phyloP scores from a whole-genome alignment of 2,888 invertebrate genomes.

The Dilophus febrilis region DNA sequence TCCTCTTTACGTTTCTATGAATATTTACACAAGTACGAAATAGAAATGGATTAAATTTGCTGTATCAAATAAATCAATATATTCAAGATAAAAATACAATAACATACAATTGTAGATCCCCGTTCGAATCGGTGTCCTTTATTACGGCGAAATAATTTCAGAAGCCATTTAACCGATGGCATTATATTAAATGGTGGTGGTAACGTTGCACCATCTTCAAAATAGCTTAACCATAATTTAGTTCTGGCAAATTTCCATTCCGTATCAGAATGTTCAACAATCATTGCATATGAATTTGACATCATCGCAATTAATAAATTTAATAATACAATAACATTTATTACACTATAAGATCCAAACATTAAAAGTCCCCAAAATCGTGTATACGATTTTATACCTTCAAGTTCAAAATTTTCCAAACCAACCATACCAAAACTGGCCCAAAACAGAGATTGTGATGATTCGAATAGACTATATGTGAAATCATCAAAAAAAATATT shows the following conservation, averaged over 20 bases:
- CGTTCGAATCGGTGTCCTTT: conserved; percentile 29
- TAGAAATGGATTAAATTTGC: no score
- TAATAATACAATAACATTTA: conserved; percentile 83
- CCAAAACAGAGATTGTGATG: conserved; percentile 91
- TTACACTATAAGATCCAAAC: conserved; percentile 91
- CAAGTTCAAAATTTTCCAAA: conserved; percentile 70
- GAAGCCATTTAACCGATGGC: conserved; percentile 67
- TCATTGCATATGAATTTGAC: conserved; percentile 89
- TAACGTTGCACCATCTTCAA: conserved; percentile 77
- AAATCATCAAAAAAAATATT: no score
- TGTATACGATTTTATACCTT: conserved; percentile 76
- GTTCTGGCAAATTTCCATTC: conserved; percentile 96
- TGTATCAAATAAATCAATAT: background rate
- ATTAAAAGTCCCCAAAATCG: conserved; percentile 90
- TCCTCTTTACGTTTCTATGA: conserved; percentile 40
- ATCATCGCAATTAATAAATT: conserved; percentile 96
- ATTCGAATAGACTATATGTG: conserved; percentile 64
- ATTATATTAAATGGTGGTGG: conserved; percentile 90
- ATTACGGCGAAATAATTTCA: conserved; percentile 43
- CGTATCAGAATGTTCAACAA: conserved; percentile 79
- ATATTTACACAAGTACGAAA: background rate
- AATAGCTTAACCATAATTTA: conserved; percentile 89
- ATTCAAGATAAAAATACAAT: conserved; percentile 2
- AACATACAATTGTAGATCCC: conserved; percentile 25
- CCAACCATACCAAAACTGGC: conserved; percentile 89